A percentile compares a stretch with the other conserved stretches of the same genome.
Evolutionary conservation across 2,888 invertebrate species (phyloP).

Genomic region (Apotomis capreana): DNA sequence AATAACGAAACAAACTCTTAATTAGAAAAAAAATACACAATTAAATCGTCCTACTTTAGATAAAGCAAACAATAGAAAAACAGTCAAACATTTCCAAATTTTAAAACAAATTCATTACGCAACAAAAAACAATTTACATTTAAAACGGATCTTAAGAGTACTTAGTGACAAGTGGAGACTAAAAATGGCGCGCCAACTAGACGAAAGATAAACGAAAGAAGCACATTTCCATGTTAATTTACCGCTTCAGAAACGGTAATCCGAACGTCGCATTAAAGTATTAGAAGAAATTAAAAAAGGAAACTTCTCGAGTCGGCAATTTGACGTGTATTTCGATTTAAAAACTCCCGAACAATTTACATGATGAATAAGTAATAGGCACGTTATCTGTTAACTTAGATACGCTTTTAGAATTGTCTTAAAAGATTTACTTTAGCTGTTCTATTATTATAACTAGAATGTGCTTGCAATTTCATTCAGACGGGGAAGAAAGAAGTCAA

Average conservation of each 20-base stretch:
- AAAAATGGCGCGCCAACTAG: constrained; percentile 30
- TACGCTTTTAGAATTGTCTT: constrained; percentile 62
- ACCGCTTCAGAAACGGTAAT: constrained; percentile 59
- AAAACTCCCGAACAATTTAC: constrained; percentile 74
- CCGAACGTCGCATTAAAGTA: constrained; percentile 54
- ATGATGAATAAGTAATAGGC: constrained; percentile 68
- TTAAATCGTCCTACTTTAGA: not conserved
- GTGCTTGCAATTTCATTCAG: too few relatives aligned
- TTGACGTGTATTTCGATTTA: constrained; percentile 61
- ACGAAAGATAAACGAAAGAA: constrained; percentile 54
- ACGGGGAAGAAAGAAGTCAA: too few relatives aligned
- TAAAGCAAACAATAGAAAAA: not conserved
- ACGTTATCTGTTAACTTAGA: constrained; percentile 62
- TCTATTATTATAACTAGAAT: too few relatives aligned
- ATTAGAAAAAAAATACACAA: not conserved
- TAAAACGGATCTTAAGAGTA: constrained; percentile 32
- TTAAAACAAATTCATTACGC: constrained; percentile 24
- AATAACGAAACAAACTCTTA: too few relatives aligned
- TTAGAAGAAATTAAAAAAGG: constrained; percentile 56
- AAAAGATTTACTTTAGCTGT: constrained; percentile 47
- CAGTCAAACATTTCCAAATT: constrained; percentile 14
- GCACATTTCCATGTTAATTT: constrained; percentile 63
- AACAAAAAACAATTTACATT: constrained; percentile 38
- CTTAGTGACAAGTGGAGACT: constrained; percentile 30
- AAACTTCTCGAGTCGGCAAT: constrained; percentile 53